These are phyloP conservation scores for Nesidiocoris tenuis DNA, from an alignment of 2,888 invertebrate genomes.

Conservation along the genomic window DNA sequence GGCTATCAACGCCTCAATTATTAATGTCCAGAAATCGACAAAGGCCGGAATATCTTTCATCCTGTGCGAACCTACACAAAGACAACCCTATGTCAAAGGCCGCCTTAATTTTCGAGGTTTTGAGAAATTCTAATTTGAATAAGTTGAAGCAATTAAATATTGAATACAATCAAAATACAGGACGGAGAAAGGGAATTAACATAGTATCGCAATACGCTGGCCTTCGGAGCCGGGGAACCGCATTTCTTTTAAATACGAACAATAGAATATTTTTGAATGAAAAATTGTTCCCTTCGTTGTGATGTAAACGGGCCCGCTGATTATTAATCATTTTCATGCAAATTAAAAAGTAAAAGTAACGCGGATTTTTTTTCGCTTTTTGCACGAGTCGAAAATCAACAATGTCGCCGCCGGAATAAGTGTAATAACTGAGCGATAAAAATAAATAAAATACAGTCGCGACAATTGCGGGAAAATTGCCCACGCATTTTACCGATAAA, in stretches of 20 bases:
- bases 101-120: too few species aligned
- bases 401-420: too few species aligned
- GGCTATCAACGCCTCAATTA: too few species aligned
- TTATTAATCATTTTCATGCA: background rate
- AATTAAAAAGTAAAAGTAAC: background rate
- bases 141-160: constrained; percentile 38
- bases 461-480: too few species aligned
- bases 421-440: too few species aligned
- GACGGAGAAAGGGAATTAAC: constrained; percentile 33
- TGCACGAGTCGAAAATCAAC: too few species aligned
- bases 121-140: constrained; percentile 25
- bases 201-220: constrained; percentile 12
- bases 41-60: too few species aligned
- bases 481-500: too few species aligned
- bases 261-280: constrained; percentile 28
- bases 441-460: too few species aligned
- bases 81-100: too few species aligned
- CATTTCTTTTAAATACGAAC: constrained; percentile 26
- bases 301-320: background rate
- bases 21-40: too few species aligned
- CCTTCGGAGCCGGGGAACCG: background rate
- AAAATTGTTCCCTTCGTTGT: background rate
- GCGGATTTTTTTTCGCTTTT: background rate
- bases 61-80: too few species aligned
- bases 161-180: constrained; percentile 37